A percentile compares a stretch with the other conserved stretches of the same genome.
Evolutionary conservation across 2,888 invertebrate genomes (phyloP).

Genomic region (Eumerus sabulonum): DNA sequence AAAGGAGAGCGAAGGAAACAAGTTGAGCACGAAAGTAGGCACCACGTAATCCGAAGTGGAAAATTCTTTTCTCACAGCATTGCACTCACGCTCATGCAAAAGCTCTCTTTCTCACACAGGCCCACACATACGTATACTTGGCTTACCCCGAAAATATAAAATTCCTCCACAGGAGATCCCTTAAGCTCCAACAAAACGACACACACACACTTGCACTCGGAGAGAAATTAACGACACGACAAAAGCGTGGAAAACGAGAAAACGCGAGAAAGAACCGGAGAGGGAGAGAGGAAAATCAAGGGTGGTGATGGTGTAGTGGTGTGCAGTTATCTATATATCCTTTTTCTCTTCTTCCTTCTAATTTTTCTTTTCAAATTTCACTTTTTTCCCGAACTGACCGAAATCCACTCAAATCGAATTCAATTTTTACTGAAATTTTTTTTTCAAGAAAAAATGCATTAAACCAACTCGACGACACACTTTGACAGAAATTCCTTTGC

Average conservation of each 20-base stretch:
- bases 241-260: neutral
- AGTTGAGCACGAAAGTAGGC: constrained; percentile 40
- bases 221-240: neutral
- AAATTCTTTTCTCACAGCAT: constrained; percentile 36
- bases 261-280: constrained; percentile 6
- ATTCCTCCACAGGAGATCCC: constrained; percentile 29
- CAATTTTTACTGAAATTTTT: constrained; percentile 12
- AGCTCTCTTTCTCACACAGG: constrained; percentile 14
- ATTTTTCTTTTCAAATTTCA: constrained; percentile 36
- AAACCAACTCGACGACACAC: too few species aligned
- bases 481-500: neutral
- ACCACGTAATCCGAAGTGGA: constrained; percentile 62
- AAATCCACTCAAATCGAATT: constrained; percentile 1
- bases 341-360: constrained; percentile 39
- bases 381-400: constrained; percentile 21
- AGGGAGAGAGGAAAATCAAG: constrained; percentile 47
- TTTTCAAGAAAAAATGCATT: constrained; percentile 10
- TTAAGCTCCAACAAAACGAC: constrained; percentile 12
- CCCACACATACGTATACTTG: neutral
- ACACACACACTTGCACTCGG: neutral
- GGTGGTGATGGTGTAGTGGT: constrained; percentile 60
- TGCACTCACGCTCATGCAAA: constrained; percentile 17
- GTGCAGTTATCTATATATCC: constrained; percentile 54
- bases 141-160: constrained; percentile 41
- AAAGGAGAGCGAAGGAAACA: too few species aligned